These are phyloP conservation scores for Tiphia femorata DNA, from an alignment of 2,888 invertebrate genomes.

Conservation along the genomic window DNA sequence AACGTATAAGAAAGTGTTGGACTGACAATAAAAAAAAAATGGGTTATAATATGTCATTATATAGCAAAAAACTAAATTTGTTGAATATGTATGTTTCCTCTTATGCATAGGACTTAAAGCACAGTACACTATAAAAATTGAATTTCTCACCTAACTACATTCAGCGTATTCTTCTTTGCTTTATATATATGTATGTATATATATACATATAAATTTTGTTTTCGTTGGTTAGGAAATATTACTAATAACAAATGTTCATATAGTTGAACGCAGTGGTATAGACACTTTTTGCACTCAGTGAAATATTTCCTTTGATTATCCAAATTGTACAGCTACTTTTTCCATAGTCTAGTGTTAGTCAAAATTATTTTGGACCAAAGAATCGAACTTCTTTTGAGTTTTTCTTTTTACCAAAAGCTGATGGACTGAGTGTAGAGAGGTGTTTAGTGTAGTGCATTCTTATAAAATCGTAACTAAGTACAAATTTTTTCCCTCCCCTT, in stretches of 20 bases:
- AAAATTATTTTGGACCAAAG: too few relatives aligned
- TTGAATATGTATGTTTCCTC: slow-evolving; percentile 69
- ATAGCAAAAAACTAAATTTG: too few relatives aligned
- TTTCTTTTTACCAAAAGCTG: slow-evolving; percentile 16
- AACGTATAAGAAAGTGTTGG: slow-evolving; percentile 25
- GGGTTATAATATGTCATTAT: slow-evolving; percentile 15
- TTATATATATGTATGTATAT: background rate
- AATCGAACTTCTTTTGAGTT: too few relatives aligned
- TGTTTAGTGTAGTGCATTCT: slow-evolving; percentile 48
- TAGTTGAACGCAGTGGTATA: too few relatives aligned
- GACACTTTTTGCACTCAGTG: too few relatives aligned
- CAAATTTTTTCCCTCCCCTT: slow-evolving; percentile 67
- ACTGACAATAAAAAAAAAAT: slow-evolving; percentile 10
- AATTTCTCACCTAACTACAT: slow-evolving; percentile 54
- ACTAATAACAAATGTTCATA: too few relatives aligned
- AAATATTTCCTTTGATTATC: too few relatives aligned
- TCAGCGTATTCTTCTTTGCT: slow-evolving; percentile 38
- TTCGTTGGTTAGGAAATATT: too few relatives aligned
- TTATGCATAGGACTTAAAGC: slow-evolving; percentile 43
- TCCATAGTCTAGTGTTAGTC: too few relatives aligned
- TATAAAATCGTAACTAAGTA: slow-evolving; percentile 63
- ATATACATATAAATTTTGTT: too few relatives aligned
- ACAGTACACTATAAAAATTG: slow-evolving; percentile 41
- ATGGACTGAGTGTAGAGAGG: slow-evolving; percentile 59
- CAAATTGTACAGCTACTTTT: too few relatives aligned